A percentile compares a stretch with the other conserved stretches of the same genome.
Conservation (phyloP, 2,888 invertebrate species). For the Cantharis rufa region DNA sequence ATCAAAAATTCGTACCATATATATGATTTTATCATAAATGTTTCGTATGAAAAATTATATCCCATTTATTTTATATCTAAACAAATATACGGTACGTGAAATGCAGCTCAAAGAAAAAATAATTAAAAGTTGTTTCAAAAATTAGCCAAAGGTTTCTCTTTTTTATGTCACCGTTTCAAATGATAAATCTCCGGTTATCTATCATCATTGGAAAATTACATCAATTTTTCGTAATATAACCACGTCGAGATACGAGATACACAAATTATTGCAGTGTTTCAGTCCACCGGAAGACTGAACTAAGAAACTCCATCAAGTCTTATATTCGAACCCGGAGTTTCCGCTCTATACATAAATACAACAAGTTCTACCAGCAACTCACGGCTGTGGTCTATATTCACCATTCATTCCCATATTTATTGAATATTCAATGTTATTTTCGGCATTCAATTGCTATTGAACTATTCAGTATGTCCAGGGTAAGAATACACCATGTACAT, state of each 20-base stretch:
- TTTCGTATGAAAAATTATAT: slow-evolving; percentile 9
- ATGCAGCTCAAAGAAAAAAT: background rate
- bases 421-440: background rate
- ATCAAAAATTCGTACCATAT: slow-evolving; percentile 26
- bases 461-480: background rate
- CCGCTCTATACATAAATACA: background rate
- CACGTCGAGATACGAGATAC: background rate
- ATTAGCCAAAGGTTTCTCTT: background rate
- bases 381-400: background rate
- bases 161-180: background rate
- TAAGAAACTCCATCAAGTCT: background rate
- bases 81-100: background rate
- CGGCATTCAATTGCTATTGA: background rate
- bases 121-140: background rate
- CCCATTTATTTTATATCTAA: slow-evolving; percentile 7
- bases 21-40: slow-evolving; percentile 23
- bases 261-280: background rate
- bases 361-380: background rate
- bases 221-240: background rate
- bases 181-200: background rate
- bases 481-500: background rate
- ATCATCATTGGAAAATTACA: background rate
- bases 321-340: background rate
- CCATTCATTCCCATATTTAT: background rate
- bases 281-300: background rate